Base-by-base conservation (phyloP, 2,113 vertebrate genomes). In the Chelonoidis abingdonii region DNA sequence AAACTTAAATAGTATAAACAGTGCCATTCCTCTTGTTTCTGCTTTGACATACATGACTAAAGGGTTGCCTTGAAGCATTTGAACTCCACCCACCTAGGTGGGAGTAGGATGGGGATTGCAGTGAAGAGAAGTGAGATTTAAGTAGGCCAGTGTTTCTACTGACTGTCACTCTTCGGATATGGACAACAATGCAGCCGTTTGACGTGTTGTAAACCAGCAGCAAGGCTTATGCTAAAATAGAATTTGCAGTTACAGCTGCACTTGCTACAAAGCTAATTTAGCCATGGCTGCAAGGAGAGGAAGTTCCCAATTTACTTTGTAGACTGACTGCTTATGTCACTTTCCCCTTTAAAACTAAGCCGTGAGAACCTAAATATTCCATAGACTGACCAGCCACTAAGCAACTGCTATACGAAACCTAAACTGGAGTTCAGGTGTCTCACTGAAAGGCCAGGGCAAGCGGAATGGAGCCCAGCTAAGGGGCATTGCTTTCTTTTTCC, bases 321-420 rank as follows among this genome's bases (percentile, higher is more conserved):
- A 21, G 16, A 54, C 69, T 72, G 35, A 1, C 0, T 76, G 31
- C 41, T 49, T 24, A 21, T 53, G 2, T 31, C 16, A 59, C 19
- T 65, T 65, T 14, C 31, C 14, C 31, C 62, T 65, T 56, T 31
- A 65, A 41, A 75, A 41, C n/a, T 41, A 41, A 41, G 69, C 21
- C 24, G 21, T 24, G 22, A 24, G 69, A 41, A 21, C 10, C 7
- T 38, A 72, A 9, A 35, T 38, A 21, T 38, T 72, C 65, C 10
- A 41, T 22, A 38, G 17, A 75, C 38, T 24, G 21, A 24, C 38
- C 52, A 93, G 84, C 44, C 56, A 8, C 14, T 11, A 19, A 35
- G 0, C 0, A 38, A 41, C 5, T 25, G 38, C 12, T 4, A n/a
- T 90, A 10, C 1, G 1, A 41, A 91, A 6, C 44, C 5, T 38